A percentile compares a stretch with the other conserved stretches of the same genome.
Evolutionary conservation across 2,888 invertebrate genomes (phyloP).

Genomic region (Rapana venosa): DNA sequence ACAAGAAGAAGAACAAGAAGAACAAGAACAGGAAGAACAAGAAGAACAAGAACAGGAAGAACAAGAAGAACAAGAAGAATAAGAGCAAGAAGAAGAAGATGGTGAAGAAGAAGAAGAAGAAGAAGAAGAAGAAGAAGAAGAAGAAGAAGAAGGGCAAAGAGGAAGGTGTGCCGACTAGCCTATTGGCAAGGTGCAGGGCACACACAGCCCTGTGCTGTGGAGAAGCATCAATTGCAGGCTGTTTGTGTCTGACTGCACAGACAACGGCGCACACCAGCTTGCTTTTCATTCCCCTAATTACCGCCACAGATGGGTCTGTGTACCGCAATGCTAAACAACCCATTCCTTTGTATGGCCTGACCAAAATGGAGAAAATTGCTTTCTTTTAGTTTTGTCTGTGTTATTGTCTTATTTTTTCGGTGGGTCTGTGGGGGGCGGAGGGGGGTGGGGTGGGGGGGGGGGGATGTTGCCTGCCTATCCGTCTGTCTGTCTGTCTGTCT

Average conservation of each 20-base stretch:
- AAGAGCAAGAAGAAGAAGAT: background rate
- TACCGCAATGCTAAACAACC: background rate
- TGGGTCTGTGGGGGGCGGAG: background rate
- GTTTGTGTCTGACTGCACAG: too few relatives aligned
- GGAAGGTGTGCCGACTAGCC: too few relatives aligned
- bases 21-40: background rate
- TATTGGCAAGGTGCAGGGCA: too few relatives aligned
- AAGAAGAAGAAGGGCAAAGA: background rate
- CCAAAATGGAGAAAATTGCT: too few relatives aligned
- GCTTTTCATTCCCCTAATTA: conserved; percentile 6
- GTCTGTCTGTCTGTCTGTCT: background rate
- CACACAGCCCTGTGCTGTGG: too few relatives aligned
- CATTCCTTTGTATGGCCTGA: background rate
- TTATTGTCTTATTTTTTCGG: too few relatives aligned
- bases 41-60: background rate
- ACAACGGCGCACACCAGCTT: background rate
- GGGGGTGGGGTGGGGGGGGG: background rate
- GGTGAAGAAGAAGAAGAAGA: background rate
- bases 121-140: background rate
- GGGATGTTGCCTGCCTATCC: background rate
- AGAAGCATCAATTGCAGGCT: too few relatives aligned
- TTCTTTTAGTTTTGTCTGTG: too few relatives aligned
- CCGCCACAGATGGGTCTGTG: background rate
- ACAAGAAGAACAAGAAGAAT: background rate
- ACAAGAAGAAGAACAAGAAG: too few relatives aligned